Percentiles rank a stretch among this genome's conserved stretches.
phyloP scores from a whole-genome alignment of 2,113 vertebrate species.

The Archilochus colubris region DNA sequence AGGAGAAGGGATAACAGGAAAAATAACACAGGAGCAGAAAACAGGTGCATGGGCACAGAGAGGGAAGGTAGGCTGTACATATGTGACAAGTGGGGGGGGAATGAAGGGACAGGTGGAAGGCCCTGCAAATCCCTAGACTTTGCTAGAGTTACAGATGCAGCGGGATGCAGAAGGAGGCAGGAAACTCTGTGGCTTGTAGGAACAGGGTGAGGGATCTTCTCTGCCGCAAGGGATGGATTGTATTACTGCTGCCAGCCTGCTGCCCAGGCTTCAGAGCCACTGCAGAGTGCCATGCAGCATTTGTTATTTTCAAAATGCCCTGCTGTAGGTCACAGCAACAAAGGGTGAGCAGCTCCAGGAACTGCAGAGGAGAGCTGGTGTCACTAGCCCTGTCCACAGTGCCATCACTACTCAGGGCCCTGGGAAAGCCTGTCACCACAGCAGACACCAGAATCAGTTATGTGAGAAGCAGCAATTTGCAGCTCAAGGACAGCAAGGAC shows the following conservation, averaged over 20 bases:
- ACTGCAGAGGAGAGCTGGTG: background rate
- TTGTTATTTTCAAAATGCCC: background rate
- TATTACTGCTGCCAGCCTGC: background rate
- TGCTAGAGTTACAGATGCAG: rapidly evolving
- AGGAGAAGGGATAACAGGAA: background rate
- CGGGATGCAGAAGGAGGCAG: background rate
- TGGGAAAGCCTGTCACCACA: background rate
- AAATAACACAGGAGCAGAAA: background rate
- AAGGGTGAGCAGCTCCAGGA: background rate
- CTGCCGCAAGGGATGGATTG: background rate
- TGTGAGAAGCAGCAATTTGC: background rate
- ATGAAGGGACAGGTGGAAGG: background rate
- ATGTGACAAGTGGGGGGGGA: background rate
- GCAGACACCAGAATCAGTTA: background rate
- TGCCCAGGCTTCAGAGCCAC: background rate
- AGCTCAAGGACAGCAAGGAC: conserved; percentile 53
- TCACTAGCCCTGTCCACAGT: background rate
- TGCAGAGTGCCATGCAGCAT: background rate
- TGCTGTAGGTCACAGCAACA: background rate
- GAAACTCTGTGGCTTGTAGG: background rate
- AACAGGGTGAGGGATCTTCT: background rate
- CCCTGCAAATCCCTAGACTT: background rate
- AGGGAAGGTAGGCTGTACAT: background rate
- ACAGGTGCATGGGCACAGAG: background rate
- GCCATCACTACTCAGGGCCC: background rate